Evolutionary conservation across 2,797 vertebrate genomes (phyloP).

Genomic region (Babyrousa celebensis): DNA sequence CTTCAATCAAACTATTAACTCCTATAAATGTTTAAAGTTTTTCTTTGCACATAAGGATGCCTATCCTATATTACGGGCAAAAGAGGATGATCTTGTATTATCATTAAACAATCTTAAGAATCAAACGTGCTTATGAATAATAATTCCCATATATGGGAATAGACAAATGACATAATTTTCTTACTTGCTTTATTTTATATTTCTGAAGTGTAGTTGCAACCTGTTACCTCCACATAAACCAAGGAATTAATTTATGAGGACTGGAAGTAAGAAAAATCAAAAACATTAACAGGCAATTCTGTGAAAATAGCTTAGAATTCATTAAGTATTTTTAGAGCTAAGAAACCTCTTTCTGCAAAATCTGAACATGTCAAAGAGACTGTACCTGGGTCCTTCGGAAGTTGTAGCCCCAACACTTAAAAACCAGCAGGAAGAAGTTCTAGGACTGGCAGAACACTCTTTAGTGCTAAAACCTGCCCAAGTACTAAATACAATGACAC

Average conservation of each 20-base stretch:
- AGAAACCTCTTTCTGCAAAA: constrained; percentile 17
- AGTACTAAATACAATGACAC: background rate
- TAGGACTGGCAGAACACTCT: background rate
- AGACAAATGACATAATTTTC: constrained; percentile 57
- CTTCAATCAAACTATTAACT: constrained; percentile 41
- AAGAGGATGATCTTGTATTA: constrained; percentile 17
- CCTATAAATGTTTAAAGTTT: background rate
- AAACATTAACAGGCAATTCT: constrained; percentile 39
- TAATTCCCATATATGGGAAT: background rate
- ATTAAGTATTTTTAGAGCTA: constrained; percentile 30
- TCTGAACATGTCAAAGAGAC: constrained; percentile 42
- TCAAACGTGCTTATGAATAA: constrained; percentile 48
- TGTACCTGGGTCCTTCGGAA: background rate
- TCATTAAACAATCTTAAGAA: constrained; percentile 28
- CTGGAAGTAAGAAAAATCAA: constrained; percentile 30
- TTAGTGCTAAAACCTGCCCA: background rate
- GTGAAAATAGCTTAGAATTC: constrained; percentile 52
- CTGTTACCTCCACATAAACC: constrained; percentile 21
- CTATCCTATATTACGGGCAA: background rate
- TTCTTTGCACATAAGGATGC: background rate
- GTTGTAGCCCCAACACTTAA: constrained; percentile 17
- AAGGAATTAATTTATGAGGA: constrained; percentile 63
- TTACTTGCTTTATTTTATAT: constrained; percentile 62
- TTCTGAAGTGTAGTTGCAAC: background rate
- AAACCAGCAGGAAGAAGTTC: background rate